These are phyloP conservation scores for Stichopus chloronotus DNA, from an alignment of 35 echinoderm and acorn worm genomes.

Conservation along the genomic window DNA sequence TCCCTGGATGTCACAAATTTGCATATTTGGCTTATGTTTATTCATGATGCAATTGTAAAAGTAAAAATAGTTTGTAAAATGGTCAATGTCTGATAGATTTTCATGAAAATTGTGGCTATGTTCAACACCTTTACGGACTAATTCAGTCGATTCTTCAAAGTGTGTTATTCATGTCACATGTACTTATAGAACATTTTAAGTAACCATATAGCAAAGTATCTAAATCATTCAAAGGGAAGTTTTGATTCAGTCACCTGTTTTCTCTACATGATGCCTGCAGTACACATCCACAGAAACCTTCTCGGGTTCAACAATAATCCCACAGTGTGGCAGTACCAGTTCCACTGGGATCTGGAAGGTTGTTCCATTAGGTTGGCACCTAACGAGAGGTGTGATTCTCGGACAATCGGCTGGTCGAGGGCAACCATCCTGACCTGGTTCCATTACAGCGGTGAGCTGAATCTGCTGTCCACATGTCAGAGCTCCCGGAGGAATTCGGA, in stretches of 20 bases:
- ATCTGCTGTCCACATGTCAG: not conserved
- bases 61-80: too few species aligned
- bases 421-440: not conserved
- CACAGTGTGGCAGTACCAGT: slow-evolving; percentile 20
- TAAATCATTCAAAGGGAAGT: too few species aligned
- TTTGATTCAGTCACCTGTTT: not conserved
- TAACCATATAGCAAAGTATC: too few species aligned
- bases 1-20: too few species aligned
- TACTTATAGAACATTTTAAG: too few species aligned
- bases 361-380: slow-evolving; percentile 17
- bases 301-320: not conserved
- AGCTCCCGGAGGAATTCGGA: slow-evolving; percentile 10
- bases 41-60: too few species aligned
- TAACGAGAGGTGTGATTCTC: slow-evolving; percentile 8
- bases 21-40: too few species aligned
- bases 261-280: not conserved
- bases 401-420: not conserved
- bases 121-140: too few species aligned
- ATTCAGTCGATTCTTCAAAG: too few species aligned
- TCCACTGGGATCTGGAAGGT: not conserved
- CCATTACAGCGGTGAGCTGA: not conserved
- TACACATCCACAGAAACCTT: not conserved
- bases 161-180: too few species aligned
- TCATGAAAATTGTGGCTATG: too few species aligned
- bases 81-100: too few species aligned